Conservation (phyloP, 2,797 vertebrate species). For the Peromyscus eremicus region DNA sequence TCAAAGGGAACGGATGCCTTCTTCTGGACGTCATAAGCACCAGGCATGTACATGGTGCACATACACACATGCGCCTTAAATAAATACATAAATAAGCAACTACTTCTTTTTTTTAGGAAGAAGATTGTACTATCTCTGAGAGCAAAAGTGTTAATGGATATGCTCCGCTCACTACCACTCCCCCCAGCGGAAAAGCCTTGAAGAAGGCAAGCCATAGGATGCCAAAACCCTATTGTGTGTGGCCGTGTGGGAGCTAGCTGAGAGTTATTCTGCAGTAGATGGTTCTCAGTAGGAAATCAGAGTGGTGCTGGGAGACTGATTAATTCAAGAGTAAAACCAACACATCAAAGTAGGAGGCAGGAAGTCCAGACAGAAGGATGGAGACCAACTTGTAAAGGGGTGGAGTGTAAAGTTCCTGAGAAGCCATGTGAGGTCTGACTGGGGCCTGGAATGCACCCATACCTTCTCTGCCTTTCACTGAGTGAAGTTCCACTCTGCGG, state of each 20-base stretch:
- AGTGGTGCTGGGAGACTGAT: background rate
- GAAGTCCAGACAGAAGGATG: background rate
- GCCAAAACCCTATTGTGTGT: background rate
- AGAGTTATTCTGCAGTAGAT: background rate
- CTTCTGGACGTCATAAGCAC: background rate
- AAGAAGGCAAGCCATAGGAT: background rate
- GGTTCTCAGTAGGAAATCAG: background rate
- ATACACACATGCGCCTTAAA: background rate
- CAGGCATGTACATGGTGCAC: background rate
- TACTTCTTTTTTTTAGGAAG: background rate
- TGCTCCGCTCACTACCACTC: background rate
- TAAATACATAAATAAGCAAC: background rate
- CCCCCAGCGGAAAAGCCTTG: background rate
- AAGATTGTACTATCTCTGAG: constrained; percentile 18
- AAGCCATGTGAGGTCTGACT: background rate
- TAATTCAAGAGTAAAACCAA: background rate
- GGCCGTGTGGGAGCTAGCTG: background rate
- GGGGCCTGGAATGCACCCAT: background rate
- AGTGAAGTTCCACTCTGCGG: background rate
- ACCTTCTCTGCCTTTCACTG: background rate
- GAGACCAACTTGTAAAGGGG: background rate
- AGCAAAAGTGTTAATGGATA: background rate
- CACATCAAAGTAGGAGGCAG: background rate
- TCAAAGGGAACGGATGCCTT: background rate
- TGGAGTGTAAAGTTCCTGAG: background rate